phyloP scores from a whole-genome alignment of 2,888 invertebrate genomes.

The Eulithis testata region DNA sequence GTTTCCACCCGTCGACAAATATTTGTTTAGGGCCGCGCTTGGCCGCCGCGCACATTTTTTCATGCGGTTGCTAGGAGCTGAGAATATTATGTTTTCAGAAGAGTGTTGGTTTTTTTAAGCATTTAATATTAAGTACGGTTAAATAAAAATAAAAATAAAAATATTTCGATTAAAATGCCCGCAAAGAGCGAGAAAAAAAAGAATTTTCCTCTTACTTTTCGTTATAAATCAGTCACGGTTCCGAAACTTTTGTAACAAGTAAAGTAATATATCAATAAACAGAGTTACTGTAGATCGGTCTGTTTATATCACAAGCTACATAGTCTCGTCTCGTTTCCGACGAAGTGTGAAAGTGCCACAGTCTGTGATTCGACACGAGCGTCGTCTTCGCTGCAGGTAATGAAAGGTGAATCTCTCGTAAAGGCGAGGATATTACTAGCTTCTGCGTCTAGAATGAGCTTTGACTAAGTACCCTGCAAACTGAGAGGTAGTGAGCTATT shows the following conservation, averaged over 20 bases:
- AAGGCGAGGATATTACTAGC: conserved; percentile 44
- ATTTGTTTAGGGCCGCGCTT: conserved; percentile 42
- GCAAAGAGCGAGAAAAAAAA: neutral
- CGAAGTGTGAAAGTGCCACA: conserved; percentile 22
- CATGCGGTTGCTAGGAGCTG: conserved; percentile 30
- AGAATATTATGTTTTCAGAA: conserved; percentile 37
- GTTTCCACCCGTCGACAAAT: conserved; percentile 36
- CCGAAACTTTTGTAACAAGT: neutral
- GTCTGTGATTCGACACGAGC: conserved; percentile 21
- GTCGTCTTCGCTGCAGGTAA: conserved; percentile 23
- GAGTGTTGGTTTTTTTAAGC: conserved; percentile 36
- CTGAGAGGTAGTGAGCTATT: conserved; percentile 10
- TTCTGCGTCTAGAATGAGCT: conserved; percentile 41
- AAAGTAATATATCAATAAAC: neutral
- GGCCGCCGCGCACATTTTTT: conserved; percentile 39
- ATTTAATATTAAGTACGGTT: conserved; percentile 31
- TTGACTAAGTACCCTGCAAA: conserved; percentile 37
- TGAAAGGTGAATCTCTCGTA: conserved; percentile 41
- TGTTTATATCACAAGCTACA: neutral
- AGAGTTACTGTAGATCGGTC: neutral
- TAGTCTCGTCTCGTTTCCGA: conserved; percentile 1
- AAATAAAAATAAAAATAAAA: conserved; percentile 24
- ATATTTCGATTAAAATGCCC: conserved; percentile 6
- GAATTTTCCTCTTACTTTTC: no score
- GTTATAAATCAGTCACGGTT: neutral